A percentile compares a stretch with the other conserved stretches of the same genome.
Evolutionary conservation across 2,797 vertebrate genomes (phyloP).

Genomic region (Aeoliscus strigatus): DNA sequence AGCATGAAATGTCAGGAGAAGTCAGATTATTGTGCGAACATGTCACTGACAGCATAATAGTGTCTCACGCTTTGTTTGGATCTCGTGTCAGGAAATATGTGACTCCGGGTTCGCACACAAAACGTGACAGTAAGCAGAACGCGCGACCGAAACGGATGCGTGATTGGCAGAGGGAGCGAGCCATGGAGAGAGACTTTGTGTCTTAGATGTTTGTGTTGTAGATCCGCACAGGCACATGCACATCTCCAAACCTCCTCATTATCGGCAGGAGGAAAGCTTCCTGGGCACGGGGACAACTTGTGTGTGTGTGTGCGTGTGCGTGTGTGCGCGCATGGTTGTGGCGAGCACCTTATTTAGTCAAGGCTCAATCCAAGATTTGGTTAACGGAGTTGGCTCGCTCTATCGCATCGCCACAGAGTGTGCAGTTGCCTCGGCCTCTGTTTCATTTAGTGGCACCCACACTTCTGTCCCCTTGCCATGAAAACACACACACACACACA

Average conservation of each 20-base stretch:
- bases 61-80: slow-evolving; percentile 49
- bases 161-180: slow-evolving; percentile 21
- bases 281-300: slow-evolving; percentile 51
- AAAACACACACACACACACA: slow-evolving; percentile 26
- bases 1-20: slow-evolving; percentile 55
- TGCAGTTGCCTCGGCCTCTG: slow-evolving; percentile 55
- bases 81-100: slow-evolving; percentile 47
- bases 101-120: slow-evolving; percentile 30
- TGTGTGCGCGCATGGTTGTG: slow-evolving; percentile 6
- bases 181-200: slow-evolving; percentile 35
- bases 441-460: slow-evolving; percentile 58
- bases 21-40: slow-evolving; percentile 51
- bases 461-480: slow-evolving; percentile 44
- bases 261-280: slow-evolving; percentile 48
- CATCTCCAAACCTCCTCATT: slow-evolving; percentile 55
- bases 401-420: slow-evolving; percentile 50
- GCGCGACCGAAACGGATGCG: slow-evolving; percentile 17
- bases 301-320: slow-evolving; percentile 5
- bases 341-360: slow-evolving; percentile 18
- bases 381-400: slow-evolving; percentile 56
- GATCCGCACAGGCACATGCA: slow-evolving; percentile 53
- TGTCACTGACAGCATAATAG: slow-evolving; percentile 57
- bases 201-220: slow-evolving; percentile 50
- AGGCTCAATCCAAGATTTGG: slow-evolving; percentile 55
- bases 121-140: slow-evolving; percentile 23